Evolutionary conservation across 2,113 vertebrate genomes (phyloP).

Genomic region (Zosterops japonicus): DNA sequence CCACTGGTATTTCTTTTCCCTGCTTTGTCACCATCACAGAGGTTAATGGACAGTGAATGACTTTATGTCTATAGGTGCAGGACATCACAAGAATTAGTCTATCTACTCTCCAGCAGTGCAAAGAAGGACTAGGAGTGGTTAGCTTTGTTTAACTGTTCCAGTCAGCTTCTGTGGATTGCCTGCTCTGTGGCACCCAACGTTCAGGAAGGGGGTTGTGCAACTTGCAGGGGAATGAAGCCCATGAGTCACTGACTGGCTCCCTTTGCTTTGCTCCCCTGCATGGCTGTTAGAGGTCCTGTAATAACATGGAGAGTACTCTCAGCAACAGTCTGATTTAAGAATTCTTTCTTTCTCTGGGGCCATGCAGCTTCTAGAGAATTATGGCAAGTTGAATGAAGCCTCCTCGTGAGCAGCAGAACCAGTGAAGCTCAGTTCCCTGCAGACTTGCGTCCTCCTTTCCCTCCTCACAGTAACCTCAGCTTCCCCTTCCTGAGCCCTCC

Average conservation of each 20-base stretch:
- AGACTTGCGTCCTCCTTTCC: not conserved
- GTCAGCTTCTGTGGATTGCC: not conserved
- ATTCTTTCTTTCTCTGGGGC: not conserved
- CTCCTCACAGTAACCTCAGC: not conserved
- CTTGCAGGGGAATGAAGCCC: not conserved
- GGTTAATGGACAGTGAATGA: not conserved
- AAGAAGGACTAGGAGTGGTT: not conserved
- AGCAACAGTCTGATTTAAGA: not conserved
- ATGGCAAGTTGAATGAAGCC: not conserved
- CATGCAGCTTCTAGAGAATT: not conserved
- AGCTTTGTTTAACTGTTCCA: not conserved
- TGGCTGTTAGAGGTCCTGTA: not conserved
- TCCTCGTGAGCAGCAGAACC: not conserved
- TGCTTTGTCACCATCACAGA: not conserved
- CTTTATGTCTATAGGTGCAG: not conserved
- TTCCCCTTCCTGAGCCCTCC: not conserved
- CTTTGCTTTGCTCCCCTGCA: not conserved
- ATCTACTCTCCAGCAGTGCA: not conserved
- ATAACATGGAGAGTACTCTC: not conserved
- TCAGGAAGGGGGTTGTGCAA: slow-evolving; percentile 39
- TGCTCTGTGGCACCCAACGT: not conserved
- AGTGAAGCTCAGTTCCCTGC: not conserved
- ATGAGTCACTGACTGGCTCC: not conserved
- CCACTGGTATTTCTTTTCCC: not conserved
- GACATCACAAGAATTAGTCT: not conserved